Percentiles rank a stretch among this genome's conserved stretches.
Evolutionary conservation across 2,888 invertebrate species (phyloP).

Genomic region (Eurytoma californica): DNA sequence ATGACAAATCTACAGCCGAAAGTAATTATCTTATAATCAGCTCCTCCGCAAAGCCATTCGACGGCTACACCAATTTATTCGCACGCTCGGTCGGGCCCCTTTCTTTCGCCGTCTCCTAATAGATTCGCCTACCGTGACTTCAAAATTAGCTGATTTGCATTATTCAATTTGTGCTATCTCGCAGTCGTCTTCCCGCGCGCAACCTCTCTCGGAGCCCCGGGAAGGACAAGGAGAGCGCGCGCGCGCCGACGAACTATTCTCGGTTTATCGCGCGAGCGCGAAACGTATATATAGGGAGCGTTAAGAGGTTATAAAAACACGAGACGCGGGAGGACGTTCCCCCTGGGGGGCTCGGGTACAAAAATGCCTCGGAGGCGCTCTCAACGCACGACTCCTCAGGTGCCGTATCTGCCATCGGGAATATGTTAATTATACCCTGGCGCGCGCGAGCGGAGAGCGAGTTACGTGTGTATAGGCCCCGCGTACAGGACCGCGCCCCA

Average conservation of each 20-base stretch:
- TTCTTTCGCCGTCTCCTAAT: conserved; percentile 31
- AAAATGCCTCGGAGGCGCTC: conserved; percentile 16
- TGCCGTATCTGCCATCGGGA: conserved; percentile 60
- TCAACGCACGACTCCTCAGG: conserved; percentile 52
- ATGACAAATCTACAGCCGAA: background rate
- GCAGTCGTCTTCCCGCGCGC: background rate
- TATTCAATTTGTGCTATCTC: conserved; percentile 45
- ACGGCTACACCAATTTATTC: conserved; percentile 17
- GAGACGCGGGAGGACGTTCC: too few relatives aligned
- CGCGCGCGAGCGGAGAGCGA: background rate
- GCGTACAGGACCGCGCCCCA: background rate
- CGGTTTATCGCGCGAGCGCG: conserved; percentile 42
- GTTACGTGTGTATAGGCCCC: background rate
- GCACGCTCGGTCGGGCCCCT: background rate
- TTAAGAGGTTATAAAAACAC: conserved; percentile 25
- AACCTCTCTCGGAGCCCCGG: background rate
- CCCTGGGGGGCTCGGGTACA: too few relatives aligned
- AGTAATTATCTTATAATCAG: conserved; percentile 29
- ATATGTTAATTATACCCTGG: conserved; percentile 62
- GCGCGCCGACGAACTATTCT: conserved; percentile 19
- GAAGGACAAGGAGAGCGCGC: conserved; percentile 4
- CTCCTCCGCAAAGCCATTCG: background rate
- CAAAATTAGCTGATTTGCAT: conserved; percentile 48
- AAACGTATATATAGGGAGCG: conserved; percentile 16
- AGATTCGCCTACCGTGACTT: conserved; percentile 22